Evolutionary conservation across 2,113 vertebrate species (phyloP).

Genomic region (Carlito syrichta): DNA sequence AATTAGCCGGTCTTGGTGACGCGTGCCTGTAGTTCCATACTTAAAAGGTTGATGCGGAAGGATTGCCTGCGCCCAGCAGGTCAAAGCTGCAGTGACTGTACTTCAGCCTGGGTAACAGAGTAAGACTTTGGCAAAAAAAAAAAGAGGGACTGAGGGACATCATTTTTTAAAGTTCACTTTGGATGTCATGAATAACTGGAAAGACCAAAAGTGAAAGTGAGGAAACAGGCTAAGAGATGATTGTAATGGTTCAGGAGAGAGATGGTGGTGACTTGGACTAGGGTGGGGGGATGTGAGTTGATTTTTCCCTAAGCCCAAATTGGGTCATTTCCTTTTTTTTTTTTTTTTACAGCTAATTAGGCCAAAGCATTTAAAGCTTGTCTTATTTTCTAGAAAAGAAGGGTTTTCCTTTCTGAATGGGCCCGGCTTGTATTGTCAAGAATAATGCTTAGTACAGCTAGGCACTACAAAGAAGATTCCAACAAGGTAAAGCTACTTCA

Average conservation of each 20-base stretch:
- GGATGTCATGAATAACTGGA: not conserved
- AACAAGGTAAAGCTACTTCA: not conserved
- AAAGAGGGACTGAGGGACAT: too few species aligned
- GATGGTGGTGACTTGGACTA: not conserved
- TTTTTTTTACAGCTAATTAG: not conserved
- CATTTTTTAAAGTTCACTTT: not conserved
- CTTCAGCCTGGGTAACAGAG: too few species aligned
- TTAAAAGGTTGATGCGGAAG: too few species aligned
- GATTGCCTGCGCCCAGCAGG: too few species aligned
- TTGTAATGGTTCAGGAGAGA: not conserved
- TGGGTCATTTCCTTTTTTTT: not conserved
- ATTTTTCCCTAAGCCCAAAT: not conserved
- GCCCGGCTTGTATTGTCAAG: not conserved
- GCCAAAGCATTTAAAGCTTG: not conserved
- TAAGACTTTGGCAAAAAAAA: too few species aligned
- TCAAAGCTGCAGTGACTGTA: too few species aligned
- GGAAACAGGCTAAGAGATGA: not conserved
- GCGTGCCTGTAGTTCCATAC: too few species aligned
- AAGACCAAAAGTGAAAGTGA: not conserved
- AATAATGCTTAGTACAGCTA: not conserved
- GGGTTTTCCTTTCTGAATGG: not conserved
- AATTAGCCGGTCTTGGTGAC: too few species aligned
- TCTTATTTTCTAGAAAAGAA: not conserved
- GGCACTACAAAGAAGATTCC: not conserved
- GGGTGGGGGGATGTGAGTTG: accelerated